These are phyloP conservation scores for Hermaeophaga mercurialis DNA, from an alignment of 2,888 invertebrate species.

Conservation along the genomic window DNA sequence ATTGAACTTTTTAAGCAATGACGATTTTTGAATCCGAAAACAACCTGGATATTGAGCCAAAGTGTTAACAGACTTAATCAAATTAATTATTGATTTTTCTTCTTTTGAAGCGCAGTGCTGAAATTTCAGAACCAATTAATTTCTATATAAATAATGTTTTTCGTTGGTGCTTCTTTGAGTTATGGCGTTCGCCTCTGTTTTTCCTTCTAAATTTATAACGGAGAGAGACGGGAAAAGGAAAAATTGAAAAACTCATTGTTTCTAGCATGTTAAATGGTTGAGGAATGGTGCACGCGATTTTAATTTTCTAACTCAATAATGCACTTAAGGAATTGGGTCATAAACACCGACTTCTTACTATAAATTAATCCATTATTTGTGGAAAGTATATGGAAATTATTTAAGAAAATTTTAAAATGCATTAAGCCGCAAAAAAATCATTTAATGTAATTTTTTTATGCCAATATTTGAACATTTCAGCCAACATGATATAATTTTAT, in stretches of 20 bases:
- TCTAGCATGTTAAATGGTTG: not conserved
- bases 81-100: conserved; percentile 25
- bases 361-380: not conserved
- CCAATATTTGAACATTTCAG: too few relatives aligned
- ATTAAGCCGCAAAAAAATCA: too few relatives aligned
- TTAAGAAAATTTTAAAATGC: too few relatives aligned
- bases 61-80: conserved; percentile 13
- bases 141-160: conserved; percentile 25
- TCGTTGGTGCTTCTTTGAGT: conserved; percentile 8
- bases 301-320: not conserved
- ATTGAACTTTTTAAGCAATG: too few relatives aligned
- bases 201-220: conserved; percentile 15
- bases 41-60: conserved; percentile 5
- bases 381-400: too few relatives aligned
- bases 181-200: conserved; percentile 17
- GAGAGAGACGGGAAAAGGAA: conserved; percentile 3
- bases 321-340: not conserved
- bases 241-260: conserved; percentile 8
- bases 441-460: too few relatives aligned
- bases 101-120: conserved; percentile 16
- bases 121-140: conserved; percentile 32
- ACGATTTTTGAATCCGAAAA: not conserved
- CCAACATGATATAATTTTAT: too few relatives aligned
- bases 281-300: conserved; percentile 1
- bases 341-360: not conserved